Evolutionary conservation across 1,140 invertebrate species (phyloP).

Genomic region (Homarus americanus): DNA sequence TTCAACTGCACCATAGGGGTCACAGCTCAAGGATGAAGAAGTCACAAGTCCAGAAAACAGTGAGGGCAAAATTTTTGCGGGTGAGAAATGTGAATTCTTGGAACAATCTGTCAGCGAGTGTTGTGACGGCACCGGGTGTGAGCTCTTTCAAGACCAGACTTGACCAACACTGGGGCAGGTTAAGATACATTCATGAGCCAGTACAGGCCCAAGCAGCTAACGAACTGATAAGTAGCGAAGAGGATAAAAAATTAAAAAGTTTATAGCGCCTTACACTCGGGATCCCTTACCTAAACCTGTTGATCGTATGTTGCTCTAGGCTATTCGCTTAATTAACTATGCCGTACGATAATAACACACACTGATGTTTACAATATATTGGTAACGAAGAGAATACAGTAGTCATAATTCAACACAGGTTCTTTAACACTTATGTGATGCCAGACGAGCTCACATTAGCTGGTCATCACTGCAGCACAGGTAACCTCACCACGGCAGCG

Average conservation of each 20-base stretch:
- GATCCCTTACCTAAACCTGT: not conserved
- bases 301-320: not conserved
- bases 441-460: too few species aligned
- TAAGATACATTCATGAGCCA: too few species aligned
- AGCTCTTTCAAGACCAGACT: too few species aligned
- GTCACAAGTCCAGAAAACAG: not conserved
- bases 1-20: too few species aligned
- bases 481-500: not conserved
- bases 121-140: too few species aligned
- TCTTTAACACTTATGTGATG: too few species aligned
- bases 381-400: not conserved
- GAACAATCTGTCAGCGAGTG: not conserved
- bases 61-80: not conserved
- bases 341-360: not conserved
- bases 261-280: not conserved
- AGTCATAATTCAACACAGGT: not conserved
- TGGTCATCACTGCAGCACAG: not conserved
- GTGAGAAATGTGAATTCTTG: not conserved
- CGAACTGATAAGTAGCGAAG: too few species aligned
- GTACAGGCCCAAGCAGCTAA: too few species aligned
- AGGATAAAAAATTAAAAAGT: too few species aligned
- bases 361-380: not conserved
- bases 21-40: not conserved
- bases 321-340: not conserved
- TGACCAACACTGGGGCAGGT: too few species aligned